Conservation (phyloP, 2,797 vertebrate species). For the Hybognathus amarus region DNA sequence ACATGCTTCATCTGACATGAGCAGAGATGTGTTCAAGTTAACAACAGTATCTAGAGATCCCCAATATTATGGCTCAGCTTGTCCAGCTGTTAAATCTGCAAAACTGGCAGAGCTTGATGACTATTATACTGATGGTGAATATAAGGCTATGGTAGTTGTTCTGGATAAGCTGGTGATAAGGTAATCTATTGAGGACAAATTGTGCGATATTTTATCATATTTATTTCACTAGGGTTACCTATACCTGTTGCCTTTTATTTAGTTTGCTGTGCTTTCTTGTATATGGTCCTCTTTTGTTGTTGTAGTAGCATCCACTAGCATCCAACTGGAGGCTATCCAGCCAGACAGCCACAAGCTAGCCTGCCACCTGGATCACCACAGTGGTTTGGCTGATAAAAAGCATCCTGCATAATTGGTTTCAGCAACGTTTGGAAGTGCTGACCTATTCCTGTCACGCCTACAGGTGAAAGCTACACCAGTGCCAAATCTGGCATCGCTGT, state of each 20-base stretch:
- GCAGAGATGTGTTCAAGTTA: not conserved
- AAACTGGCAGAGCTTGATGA: not conserved
- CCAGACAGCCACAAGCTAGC: slow-evolving; percentile 34
- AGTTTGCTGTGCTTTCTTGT: slow-evolving; percentile 6
- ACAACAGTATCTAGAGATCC: not conserved
- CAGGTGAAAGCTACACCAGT: slow-evolving; percentile 56
- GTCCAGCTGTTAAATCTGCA: not conserved
- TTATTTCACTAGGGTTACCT: not conserved
- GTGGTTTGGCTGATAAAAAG: slow-evolving; percentile 54
- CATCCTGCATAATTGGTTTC: slow-evolving; percentile 57
- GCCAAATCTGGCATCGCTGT: slow-evolving; percentile 47
- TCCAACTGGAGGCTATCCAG: slow-evolving; percentile 53
- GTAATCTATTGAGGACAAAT: not conserved
- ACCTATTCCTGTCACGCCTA: slow-evolving; percentile 44
- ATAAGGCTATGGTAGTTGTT: not conserved
- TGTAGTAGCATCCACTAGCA: slow-evolving; percentile 21
- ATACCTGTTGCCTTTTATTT: not conserved
- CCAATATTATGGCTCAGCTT: not conserved
- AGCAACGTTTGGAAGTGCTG: slow-evolving; percentile 42
- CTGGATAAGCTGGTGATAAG: not conserved
- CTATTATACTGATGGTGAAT: not conserved
- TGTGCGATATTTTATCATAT: not conserved
- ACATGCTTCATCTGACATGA: not conserved
- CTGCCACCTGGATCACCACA: slow-evolving; percentile 51
- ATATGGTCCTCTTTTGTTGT: not conserved